Base-by-base conservation (phyloP, 2,797 vertebrate species). In the Echiichthys vipera region DNA sequence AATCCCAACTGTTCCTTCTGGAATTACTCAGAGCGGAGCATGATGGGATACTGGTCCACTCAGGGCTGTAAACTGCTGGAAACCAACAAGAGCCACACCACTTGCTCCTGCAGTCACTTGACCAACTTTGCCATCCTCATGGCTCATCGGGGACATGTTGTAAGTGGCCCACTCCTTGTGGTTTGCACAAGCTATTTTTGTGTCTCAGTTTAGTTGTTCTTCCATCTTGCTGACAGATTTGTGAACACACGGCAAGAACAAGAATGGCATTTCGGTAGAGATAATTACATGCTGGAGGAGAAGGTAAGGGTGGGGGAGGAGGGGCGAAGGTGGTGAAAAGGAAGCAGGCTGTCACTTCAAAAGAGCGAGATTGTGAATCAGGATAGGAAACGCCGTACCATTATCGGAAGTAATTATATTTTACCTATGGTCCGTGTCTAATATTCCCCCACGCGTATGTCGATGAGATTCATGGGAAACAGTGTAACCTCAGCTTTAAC, bases 1-100 rank as follows among this genome's bases (percentile, higher is more conserved):
- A 99, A 99, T 90, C 97, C 98, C 89, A 99, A 99, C 94, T 99
- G 98, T 81, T 99, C 98, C 49, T 99, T 99, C 94, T 99, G 98
- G 98, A 99, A 99, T 92, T 99, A 99, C 91, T 99, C 98, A 0
- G 98, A 99, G 92, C 94, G 97, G 67, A 99, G 97, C 82, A 99
- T 99, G 98, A 96, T 97, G 96, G 98, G 98, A 86, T 97, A 97
- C 89, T 99, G 98, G 98, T 99, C 98, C 86, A 99, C 97, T 71
- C 97, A 99, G 82, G 98, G 98, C 89, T 99, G 98, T 90, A 98
- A 97, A 82, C 95, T 98, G 75, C 93, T 99, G 54, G 95, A 96
- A 75, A 98, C 98, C 65, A 99, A 99, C 93, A 97, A 95, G 93
- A 99, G 97, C 39, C 97, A 98, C 84, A 99, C 98, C 47, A 98